Base-by-base conservation (phyloP, 2,113 vertebrate species). In the Notothenia coriiceps region DNA sequence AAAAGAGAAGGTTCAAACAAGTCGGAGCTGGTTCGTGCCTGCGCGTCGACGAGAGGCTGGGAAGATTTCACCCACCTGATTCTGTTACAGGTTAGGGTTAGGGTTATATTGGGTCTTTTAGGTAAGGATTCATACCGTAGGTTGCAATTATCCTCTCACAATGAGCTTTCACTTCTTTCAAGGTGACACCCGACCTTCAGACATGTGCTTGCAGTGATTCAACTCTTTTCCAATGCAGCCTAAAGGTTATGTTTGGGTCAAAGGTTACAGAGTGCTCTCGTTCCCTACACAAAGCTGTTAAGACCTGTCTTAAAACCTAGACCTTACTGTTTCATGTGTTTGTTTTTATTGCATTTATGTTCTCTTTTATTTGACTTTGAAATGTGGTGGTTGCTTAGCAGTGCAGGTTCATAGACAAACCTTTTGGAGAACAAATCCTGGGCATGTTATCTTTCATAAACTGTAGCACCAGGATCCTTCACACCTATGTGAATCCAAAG, bases 21-120 rank as follows among this genome's bases (percentile, higher is more conserved):
- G 91, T 89, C 35, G 3, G 51, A 84, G 83, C 91, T 49, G 67
- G 91, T 86, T 74, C 22, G 70, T 50, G 18, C 61, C 43, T 1
- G 7, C 46, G 17, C 0, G 2, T 10, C 73, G 69, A 80, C 51
- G 64, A 14, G 33, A 10, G 2, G 56, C 2, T 46, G 18, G 25
- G 25, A 25, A 55, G 66, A 43, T 15, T 77, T 80, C 52, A 57
- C 44, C 5, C 62, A 57, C 62, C 10, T 51, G 11, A 62, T 62
- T 57, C 22, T 62, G 51, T 22, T 10, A 40, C 47, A 46, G 33
- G 43, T 44, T 66, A 62, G 66, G 29, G 40, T 40, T 40, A 40
- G 6, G 35, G 6, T 40, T 46, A 66, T 69, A 60, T 15, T 71
- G 6, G 12, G 12, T 4, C 0, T 62, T 60, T 69, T 29, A 20